Evolutionary conservation across 2,888 invertebrate genomes (phyloP), one percentile per base, ranked within the genome.

Genomic region (Stenchaetothrips biformis): DNA sequence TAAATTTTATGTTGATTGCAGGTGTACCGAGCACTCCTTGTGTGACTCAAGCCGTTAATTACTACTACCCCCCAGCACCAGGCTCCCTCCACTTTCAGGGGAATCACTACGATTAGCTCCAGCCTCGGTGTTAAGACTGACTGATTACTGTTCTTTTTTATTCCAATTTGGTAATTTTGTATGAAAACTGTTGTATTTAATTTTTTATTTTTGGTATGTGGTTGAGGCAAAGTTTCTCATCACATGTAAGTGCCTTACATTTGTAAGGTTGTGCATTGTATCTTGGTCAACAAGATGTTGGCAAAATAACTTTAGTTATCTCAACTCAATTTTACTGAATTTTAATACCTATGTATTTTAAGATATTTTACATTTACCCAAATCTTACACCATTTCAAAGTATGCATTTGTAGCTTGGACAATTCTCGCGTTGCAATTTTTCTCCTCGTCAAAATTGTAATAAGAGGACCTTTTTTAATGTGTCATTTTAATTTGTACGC

Each of bases 211-310:
- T 1, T 11, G 13, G 18, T 11, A 13, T 53, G 13, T 53, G n/a
- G n/a, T n/a, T n/a, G n/a, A n/a, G n/a, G n/a, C n/a, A n/a, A n/a
- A n/a, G 13, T 53, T 53, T 18, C 13, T 53, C 16, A 13, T 4
- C 18, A 9, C 11, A 4, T 53, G 53, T 53, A 4, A 18, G 53
- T 53, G 18, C 53, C 18, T 13, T 53, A 18, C 53, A 53, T 53
- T 53, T 37, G 37, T 37, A 37, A 4, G 37, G 13, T 53, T 53
- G 8, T 84, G 84, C 86, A 7, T 81, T 82, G 62, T 81, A 37
- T 53, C 13, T 18, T 53, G 53, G 16, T 18, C 18, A 13, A 53
- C 53, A 53, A 53, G 53, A 13, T 53, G 53, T 53, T 53, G 53
- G 53, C 16, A 53, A 53, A 18, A 53, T 59, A 13, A 18, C 18